phyloP scores from a whole-genome alignment of 2,888 invertebrate genomes.

The Noctua comes region DNA sequence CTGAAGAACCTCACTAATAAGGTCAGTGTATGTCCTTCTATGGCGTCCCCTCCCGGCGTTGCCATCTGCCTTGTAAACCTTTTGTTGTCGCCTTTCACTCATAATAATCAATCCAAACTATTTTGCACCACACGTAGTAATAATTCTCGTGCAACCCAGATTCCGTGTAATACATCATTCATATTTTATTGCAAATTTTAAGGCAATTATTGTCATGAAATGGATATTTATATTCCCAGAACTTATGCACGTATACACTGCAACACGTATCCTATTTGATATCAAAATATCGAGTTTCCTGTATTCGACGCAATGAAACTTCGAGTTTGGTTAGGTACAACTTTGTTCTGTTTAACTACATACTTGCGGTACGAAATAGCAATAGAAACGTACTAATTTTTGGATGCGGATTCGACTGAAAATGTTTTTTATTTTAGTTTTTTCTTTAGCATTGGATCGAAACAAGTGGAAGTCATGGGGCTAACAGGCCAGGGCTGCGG shows the following conservation, averaged over 20 bases:
- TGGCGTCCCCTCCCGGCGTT: too few species aligned
- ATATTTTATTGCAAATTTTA: constrained; percentile 36
- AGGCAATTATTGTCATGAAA: constrained; percentile 3
- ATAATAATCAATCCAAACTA: background rate
- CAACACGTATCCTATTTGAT: constrained; percentile 27
- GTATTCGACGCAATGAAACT: constrained; percentile 38
- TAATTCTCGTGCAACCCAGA: background rate
- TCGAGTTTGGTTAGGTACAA: constrained; percentile 33
- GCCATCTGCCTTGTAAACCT: too few species aligned
- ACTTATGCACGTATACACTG: constrained; percentile 1
- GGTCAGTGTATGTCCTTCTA: too few species aligned
- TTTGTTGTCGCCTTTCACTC: too few species aligned
- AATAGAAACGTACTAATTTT: constrained; percentile 28
- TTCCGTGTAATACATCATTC: background rate
- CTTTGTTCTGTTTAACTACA: constrained; percentile 43
- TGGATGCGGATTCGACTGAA: background rate
- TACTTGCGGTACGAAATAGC: constrained; percentile 43
- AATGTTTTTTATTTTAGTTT: background rate
- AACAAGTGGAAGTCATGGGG: too few species aligned
- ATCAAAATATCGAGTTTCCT: constrained; percentile 34
- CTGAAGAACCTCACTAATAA: too few species aligned
- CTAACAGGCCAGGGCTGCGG: too few species aligned
- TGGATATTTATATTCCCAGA: constrained; percentile 20
- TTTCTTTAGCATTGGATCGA: too few species aligned
- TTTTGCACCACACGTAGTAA: background rate